A percentile compares a stretch with the other conserved stretches of the same genome.
phyloP scores from a whole-genome alignment of 2,113 vertebrate species.

The Shinisaurus crocodilurus region DNA sequence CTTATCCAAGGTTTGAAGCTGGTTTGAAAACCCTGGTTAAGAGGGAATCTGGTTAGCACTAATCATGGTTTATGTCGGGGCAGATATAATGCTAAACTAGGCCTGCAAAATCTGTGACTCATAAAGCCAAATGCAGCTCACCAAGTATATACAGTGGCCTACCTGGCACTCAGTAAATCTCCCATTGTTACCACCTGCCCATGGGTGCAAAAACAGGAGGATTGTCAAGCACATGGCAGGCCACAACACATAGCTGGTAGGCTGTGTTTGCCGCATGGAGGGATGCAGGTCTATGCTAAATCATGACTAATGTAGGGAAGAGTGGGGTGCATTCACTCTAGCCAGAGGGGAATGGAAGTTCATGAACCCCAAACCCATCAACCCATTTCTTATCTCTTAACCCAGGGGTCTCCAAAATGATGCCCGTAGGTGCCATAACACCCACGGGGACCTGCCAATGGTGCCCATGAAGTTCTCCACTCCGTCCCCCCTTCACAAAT shows the following conservation, averaged over 20 bases:
- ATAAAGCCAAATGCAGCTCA: not conserved
- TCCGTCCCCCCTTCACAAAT: no score
- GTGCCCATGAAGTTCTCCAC: no score
- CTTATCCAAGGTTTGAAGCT: not conserved
- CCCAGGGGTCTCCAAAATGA: no score
- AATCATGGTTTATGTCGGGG: not conserved
- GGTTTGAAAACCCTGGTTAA: not conserved
- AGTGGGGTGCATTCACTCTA: not conserved
- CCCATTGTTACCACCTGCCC: not conserved
- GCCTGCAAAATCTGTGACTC: no score
- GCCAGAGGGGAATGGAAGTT: not conserved
- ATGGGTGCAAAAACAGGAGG: not conserved
- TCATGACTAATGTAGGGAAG: not conserved
- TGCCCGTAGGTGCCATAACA: no score
- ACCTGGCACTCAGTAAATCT: not conserved
- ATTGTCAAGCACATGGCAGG: not conserved
- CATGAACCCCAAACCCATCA: not conserved
- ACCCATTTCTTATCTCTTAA: not conserved
- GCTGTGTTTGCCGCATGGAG: not conserved
- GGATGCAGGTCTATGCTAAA: not conserved
- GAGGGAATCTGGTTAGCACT: not conserved
- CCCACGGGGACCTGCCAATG: no score
- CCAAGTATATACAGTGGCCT: not conserved
- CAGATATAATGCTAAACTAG: not conserved
- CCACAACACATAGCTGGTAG: no score